Evolutionary conservation across 2,113 vertebrate species (phyloP).

Genomic region (Dermatemys mawii): DNA sequence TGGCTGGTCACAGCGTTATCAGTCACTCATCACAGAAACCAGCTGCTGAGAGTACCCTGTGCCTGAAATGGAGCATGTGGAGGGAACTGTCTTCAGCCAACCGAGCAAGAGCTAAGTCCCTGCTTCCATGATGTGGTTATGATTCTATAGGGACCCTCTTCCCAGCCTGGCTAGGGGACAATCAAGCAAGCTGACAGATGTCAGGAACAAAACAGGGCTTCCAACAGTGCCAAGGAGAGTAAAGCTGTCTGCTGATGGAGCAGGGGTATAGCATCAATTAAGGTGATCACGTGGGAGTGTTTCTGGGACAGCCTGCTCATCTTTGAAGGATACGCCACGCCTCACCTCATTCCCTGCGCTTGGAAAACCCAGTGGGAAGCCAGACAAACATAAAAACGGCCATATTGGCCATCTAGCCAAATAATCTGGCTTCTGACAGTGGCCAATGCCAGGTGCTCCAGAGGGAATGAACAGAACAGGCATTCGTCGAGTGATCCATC

Average conservation of each 20-base stretch:
- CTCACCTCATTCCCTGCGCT: neutral
- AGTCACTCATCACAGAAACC: neutral
- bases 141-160: neutral
- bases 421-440: neutral
- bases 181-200: neutral
- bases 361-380: neutral
- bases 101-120: neutral
- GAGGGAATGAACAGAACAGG: neutral
- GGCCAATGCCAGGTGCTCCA: neutral
- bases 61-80: neutral
- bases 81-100: neutral
- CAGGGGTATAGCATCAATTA: neutral
- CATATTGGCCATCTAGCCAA: neutral
- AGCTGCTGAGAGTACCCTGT: neutral
- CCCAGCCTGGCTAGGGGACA: neutral
- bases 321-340: too few relatives aligned
- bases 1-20: neutral
- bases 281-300: neutral
- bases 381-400: neutral
- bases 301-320: neutral
- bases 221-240: neutral
- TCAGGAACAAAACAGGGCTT: neutral
- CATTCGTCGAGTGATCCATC: neutral
- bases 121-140: neutral
- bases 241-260: neutral